Evolutionary conservation across 1,140 invertebrate species (phyloP), one percentile per base, ranked within the genome.

Genomic region (Drosophila yakuba): DNA sequence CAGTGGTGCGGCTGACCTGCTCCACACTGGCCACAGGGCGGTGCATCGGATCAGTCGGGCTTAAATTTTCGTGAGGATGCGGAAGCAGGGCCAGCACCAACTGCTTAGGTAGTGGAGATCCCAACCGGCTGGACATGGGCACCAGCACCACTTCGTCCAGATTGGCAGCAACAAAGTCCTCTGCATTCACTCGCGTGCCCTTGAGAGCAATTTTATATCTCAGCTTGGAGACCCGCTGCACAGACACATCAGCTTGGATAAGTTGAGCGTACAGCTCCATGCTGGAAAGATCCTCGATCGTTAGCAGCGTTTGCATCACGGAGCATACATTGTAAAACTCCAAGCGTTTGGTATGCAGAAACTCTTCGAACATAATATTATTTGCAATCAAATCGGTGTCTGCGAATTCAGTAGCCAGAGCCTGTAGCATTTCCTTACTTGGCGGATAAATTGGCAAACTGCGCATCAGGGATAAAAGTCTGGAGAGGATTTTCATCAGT

Each of bases 111-210:
- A 74, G 57, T 0, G 63, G 74, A 4, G 68, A 50, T 8, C 20
- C 76, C 0, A 61, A 6, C 14, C 78, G 47, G 28, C 90, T 91
- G 10, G 45, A n/a, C 25, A 43, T 71, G 4, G 90, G 90, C 52
- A 91, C 66, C 5, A 91, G 59, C 10, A 91, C 85, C 7, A 90
- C 77, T 14, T 91, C 74, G 54, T 91, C 90, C 39, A 85, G 23
- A 45, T 61, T 47, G 6, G 77, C 56, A 1, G 56, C 17, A 7
- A 91, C 39, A 10, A 88, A 56, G 12, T 89, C 67, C 51, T 88
- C 84, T 1, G 67, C 38, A 66, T 76, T 86, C 0, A 69, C 17
- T 0, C 11, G 7, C 15, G 20, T 55, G 8, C 14, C 4, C 4
- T 11, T n/a, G 2, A 32, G 11, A 8, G n/a, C 2, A 0, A 51